These are phyloP conservation scores for Rallus crepitans DNA, from an alignment of 2,797 vertebrate genomes.

Conservation along the genomic window DNA sequence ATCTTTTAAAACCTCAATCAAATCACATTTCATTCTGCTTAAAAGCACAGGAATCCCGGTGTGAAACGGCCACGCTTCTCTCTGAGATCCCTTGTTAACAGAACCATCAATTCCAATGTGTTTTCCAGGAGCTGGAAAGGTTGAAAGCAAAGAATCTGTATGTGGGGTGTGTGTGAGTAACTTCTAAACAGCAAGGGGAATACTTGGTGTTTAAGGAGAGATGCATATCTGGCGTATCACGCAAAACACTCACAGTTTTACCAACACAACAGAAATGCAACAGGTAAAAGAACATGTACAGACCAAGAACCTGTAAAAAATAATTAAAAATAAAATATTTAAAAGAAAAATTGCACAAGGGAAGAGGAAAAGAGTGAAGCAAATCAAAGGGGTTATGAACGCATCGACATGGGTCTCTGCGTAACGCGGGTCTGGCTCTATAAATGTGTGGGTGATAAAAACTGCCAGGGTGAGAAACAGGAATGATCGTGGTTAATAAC, in stretches of 20 bases:
- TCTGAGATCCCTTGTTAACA: conserved; percentile 16
- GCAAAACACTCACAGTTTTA: conserved; percentile 12
- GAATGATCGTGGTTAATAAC: not conserved
- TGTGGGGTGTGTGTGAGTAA: not conserved
- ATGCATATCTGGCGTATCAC: not conserved
- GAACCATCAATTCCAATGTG: conserved; percentile 10
- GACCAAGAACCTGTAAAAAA: conserved; percentile 12
- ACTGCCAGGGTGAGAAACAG: not conserved
- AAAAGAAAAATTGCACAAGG: not conserved
- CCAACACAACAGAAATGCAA: conserved; percentile 29
- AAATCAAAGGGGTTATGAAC: not conserved
- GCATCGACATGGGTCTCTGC: not conserved
- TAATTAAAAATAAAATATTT: not conserved
- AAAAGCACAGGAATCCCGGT: conserved; percentile 27
- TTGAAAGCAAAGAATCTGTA: conserved; percentile 47
- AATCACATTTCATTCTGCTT: conserved; percentile 26
- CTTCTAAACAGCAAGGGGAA: conserved; percentile 15
- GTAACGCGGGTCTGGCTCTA: not conserved
- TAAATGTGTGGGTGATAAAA: not conserved
- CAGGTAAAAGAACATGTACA: not conserved
- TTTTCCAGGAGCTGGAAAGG: conserved; percentile 39
- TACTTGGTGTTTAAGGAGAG: not conserved
- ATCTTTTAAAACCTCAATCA: conserved; percentile 36
- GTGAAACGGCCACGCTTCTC: conserved; percentile 28
- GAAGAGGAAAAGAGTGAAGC: conserved; percentile 52